Evolutionary conservation across 2,113 vertebrate genomes (phyloP), one percentile per base, ranked within the genome.

Genomic region (Chaetops frenatus): DNA sequence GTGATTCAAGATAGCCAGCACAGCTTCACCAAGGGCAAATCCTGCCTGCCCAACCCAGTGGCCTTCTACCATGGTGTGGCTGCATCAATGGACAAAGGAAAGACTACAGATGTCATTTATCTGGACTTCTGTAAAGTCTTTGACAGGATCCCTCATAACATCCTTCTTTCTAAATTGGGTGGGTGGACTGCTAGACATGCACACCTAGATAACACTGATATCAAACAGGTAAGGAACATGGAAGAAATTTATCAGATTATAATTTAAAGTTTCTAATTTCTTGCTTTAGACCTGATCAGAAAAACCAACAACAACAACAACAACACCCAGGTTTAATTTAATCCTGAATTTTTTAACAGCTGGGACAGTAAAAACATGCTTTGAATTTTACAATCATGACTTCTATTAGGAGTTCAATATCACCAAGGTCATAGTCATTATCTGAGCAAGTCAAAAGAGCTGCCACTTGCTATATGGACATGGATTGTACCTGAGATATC

Each of bases 401-500:
- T 86, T 86, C 66, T 78, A 77, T 81, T 53, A 73, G 60, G 92
- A 91, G 36, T 62, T 90, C 88, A 72, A 11, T 78, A 81, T 15
- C 35, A 81, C 28, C 72, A 92, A 97, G 89, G 93, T 96, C 90
- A 95, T 51, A 94, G 47, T 27, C 57, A 51, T 80, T 82, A 88
- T 58, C 90, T 78, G 67, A 93, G 40, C 67, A 57, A 83, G 27
- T 93, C 94, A 94, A 81, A 81, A 89, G 78, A 95, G 40, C 86
- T 73, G 36, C 27, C 38, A 81, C n/a, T 95, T 94, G 56, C 88
- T 81, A 92, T 88, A 95, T 17, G 24, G 79, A 29, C 38, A 86
- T 80, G 82, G 60, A 90, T 96, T 97, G 88, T 73, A 87, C 66
- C 71, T 89, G 72, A 97, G 78, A 85, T 91, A 97, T 82, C 79